Evolutionary conservation across 2,113 vertebrate species (phyloP).

Genomic region (Rana temporaria): DNA sequence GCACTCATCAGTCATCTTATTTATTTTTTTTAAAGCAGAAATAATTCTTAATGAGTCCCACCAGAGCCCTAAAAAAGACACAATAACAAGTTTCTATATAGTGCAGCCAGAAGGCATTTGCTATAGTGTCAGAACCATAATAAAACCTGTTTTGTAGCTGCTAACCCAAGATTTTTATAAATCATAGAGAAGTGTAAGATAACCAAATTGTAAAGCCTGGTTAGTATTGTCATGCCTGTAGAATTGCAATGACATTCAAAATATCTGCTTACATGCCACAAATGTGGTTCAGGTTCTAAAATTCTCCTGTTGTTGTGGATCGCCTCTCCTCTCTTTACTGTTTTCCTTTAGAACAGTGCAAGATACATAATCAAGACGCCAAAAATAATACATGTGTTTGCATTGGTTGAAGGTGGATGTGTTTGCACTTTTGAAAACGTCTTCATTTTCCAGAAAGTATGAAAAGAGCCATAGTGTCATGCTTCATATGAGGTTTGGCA

Average conservation of each 20-base stretch:
- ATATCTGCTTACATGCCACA: neutral
- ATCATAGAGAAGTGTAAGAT: neutral
- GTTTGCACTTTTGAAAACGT: conserved; percentile 7
- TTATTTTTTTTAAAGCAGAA: conserved; percentile 54
- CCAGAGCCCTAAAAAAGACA: conserved; percentile 48
- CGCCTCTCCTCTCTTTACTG: neutral
- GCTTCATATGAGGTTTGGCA: neutral
- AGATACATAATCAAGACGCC: conserved; percentile 11
- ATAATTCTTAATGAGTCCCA: conserved; percentile 50
- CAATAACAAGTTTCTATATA: conserved; percentile 53
- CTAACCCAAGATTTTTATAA: conserved; percentile 23
- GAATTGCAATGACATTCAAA: neutral
- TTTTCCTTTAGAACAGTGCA: conserved; percentile 10
- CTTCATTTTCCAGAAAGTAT: conserved; percentile 23
- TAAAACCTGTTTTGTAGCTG: conserved; percentile 14
- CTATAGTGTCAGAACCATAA: conserved; percentile 7
- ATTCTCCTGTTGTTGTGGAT: neutral
- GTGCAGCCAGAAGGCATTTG: conserved; percentile 49
- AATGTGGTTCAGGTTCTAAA: neutral
- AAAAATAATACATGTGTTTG: conserved; percentile 30
- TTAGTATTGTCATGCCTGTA: neutral
- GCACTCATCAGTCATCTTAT: conserved; percentile 52
- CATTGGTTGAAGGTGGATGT: conserved; percentile 23
- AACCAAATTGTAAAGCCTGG: neutral
- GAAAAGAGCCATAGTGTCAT: conserved; percentile 26